A percentile compares a stretch with the other conserved stretches of the same genome.
Conservation (phyloP, 2,888 invertebrate genomes). For the Temnothorax ravouxi region DNA sequence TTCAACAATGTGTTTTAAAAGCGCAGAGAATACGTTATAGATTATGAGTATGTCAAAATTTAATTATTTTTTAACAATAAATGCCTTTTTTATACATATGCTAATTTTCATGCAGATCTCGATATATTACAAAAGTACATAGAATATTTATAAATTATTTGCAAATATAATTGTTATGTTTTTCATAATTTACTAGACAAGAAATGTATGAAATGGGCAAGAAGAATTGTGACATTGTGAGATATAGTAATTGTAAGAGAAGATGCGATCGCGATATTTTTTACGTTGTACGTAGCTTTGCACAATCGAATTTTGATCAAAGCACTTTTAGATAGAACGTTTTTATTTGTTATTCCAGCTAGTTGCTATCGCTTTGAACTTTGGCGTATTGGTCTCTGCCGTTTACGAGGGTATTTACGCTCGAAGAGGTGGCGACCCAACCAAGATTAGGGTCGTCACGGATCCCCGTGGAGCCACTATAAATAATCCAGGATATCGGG, state of each 20-base stretch:
- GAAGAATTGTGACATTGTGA: not conserved
- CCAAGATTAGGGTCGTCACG: slow-evolving; percentile 88
- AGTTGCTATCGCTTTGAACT: slow-evolving; percentile 92
- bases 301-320: not conserved
- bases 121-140: not conserved
- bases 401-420: slow-evolving; percentile 94
- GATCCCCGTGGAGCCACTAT: slow-evolving; percentile 91
- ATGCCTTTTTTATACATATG: too few species aligned
- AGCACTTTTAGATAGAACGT: slow-evolving; percentile 5
- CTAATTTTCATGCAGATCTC: too few species aligned
- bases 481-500: slow-evolving; percentile 95
- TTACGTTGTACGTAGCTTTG: not conserved
- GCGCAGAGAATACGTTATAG: not conserved
- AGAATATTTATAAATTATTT: not conserved
- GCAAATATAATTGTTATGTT: not conserved
- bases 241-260: not conserved
- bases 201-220: not conserved
- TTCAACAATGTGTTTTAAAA: not conserved
- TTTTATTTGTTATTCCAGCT: slow-evolving; percentile 88
- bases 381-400: slow-evolving; percentile 92
- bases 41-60: not conserved
- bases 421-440: slow-evolving; percentile 94
- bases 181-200: too few species aligned
- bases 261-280: not conserved
- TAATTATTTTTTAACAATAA: not conserved